These are phyloP conservation scores for Dunckerocampus dactyliophorus DNA, from an alignment of 2,113 vertebrate species.

Conservation along the genomic window DNA sequence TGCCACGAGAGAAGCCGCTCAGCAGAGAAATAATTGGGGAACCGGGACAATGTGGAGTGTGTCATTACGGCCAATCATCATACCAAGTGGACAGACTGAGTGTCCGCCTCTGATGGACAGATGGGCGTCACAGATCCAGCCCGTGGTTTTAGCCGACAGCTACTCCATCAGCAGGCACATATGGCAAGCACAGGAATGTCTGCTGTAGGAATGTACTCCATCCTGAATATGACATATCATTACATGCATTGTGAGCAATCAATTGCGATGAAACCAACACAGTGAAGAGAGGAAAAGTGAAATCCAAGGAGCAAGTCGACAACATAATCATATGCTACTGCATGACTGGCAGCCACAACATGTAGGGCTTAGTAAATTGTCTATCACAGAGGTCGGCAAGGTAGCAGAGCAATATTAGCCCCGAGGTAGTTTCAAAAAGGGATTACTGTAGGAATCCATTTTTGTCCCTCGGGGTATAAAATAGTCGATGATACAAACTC, in stretches of 20 bases:
- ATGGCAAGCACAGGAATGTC: slow-evolving; percentile 17
- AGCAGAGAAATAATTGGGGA: slow-evolving; percentile 58
- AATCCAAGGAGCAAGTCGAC: slow-evolving; percentile 6
- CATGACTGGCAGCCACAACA: slow-evolving; percentile 23
- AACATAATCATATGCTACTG: slow-evolving; percentile 18
- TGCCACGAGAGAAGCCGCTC: slow-evolving; percentile 51
- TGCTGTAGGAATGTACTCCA: slow-evolving; percentile 6
- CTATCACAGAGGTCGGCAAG: slow-evolving; percentile 23
- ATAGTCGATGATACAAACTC: neutral
- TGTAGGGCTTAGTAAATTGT: slow-evolving; percentile 4
- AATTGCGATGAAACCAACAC: slow-evolving; percentile 21
- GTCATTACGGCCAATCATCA: slow-evolving; percentile 65
- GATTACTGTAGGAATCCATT: neutral
- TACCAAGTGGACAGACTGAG: slow-evolving; percentile 49
- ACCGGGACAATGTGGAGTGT: slow-evolving; percentile 51
- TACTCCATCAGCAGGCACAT: slow-evolving; percentile 39
- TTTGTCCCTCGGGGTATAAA: slow-evolving; percentile 8
- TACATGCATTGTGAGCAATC: slow-evolving; percentile 25
- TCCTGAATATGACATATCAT: slow-evolving; percentile 7
- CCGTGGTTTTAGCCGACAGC: slow-evolving; percentile 38
- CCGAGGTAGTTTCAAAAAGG: neutral
- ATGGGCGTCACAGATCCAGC: slow-evolving; percentile 37
- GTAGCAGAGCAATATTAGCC: slow-evolving; percentile 12
- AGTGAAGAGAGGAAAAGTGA: neutral
- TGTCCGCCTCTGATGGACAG: slow-evolving; percentile 43